phyloP scores from a whole-genome alignment of 2,888 invertebrate species.

The Sabatieria punctata region DNA sequence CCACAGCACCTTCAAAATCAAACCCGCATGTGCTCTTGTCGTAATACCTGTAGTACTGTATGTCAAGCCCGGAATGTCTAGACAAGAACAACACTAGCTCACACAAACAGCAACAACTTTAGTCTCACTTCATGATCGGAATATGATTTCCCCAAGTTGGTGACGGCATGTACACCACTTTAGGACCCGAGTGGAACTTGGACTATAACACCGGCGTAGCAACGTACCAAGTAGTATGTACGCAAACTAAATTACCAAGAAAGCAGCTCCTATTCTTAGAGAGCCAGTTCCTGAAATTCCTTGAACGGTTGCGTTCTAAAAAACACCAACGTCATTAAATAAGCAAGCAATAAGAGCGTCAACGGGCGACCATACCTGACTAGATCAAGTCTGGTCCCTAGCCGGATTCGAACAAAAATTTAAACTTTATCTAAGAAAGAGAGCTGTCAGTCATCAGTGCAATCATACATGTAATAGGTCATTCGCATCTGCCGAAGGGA shows the following conservation, averaged over 20 bases:
- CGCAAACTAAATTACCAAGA: slow-evolving; percentile 44
- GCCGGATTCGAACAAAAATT: background rate
- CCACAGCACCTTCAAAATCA: slow-evolving; percentile 68
- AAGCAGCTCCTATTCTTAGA: slow-evolving; percentile 74
- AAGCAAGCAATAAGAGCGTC: background rate
- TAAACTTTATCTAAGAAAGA: too few species aligned
- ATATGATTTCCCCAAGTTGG: slow-evolving; percentile 98
- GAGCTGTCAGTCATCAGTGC: too few species aligned
- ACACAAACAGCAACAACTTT: background rate
- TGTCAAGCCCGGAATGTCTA: slow-evolving; percentile 55
- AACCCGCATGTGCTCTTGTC: slow-evolving; percentile 80
- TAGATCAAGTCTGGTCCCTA: background rate
- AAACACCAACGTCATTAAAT: background rate
- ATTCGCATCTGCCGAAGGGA: too few species aligned
- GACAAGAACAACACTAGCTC: slow-evolving; percentile 5
- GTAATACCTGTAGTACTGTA: slow-evolving; percentile 81
- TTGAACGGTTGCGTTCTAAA: slow-evolving; percentile 51
- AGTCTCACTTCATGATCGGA: slow-evolving; percentile 62
- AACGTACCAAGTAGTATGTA: background rate
- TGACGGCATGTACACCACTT: slow-evolving; percentile 63
- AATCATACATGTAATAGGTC: too few species aligned
- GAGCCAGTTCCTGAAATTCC: slow-evolving; percentile 95
- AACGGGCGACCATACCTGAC: too few species aligned
- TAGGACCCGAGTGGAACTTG: slow-evolving; percentile 50
- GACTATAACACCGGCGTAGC: slow-evolving; percentile 15